Evolutionary conservation across 2,113 vertebrate species (phyloP).

Genomic region (Tichodroma muraria): DNA sequence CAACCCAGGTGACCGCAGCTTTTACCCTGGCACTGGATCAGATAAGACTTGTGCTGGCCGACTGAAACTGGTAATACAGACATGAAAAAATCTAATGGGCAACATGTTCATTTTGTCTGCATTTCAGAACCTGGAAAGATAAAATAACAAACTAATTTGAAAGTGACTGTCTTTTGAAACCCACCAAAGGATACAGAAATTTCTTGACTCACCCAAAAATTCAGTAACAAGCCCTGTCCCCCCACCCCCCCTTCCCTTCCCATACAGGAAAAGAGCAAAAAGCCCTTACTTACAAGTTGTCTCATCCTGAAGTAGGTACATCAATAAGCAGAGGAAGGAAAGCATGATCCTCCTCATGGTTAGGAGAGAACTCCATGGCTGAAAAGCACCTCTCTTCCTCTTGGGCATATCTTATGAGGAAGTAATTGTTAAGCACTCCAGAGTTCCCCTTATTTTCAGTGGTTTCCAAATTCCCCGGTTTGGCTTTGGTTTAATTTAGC

Average conservation of each 20-base stretch:
- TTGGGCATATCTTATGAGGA: constrained; percentile 35
- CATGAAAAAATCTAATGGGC: background rate
- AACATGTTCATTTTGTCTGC: background rate
- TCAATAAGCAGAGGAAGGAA: constrained; percentile 35
- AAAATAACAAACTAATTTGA: background rate
- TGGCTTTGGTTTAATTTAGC: background rate
- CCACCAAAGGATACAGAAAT: background rate
- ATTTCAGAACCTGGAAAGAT: background rate
- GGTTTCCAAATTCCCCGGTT: background rate
- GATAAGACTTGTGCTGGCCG: background rate
- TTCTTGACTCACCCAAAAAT: background rate
- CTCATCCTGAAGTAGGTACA: constrained; percentile 10
- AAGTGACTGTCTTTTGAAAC: background rate
- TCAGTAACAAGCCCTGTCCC: background rate
- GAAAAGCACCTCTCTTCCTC: constrained; percentile 25
- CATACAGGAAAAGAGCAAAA: background rate
- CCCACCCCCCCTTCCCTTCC: background rate
- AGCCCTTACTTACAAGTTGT: constrained; percentile 51
- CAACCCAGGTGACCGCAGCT: background rate
- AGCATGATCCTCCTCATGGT: constrained; percentile 13
- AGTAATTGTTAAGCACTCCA: constrained; percentile 1
- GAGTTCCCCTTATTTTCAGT: constrained; percentile 6
- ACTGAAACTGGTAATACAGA: background rate
- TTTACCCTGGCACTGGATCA: background rate
- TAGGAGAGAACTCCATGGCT: constrained; percentile 22